Base-by-base conservation (phyloP, 2,113 vertebrate genomes). In the Vicugna pacos region DNA sequence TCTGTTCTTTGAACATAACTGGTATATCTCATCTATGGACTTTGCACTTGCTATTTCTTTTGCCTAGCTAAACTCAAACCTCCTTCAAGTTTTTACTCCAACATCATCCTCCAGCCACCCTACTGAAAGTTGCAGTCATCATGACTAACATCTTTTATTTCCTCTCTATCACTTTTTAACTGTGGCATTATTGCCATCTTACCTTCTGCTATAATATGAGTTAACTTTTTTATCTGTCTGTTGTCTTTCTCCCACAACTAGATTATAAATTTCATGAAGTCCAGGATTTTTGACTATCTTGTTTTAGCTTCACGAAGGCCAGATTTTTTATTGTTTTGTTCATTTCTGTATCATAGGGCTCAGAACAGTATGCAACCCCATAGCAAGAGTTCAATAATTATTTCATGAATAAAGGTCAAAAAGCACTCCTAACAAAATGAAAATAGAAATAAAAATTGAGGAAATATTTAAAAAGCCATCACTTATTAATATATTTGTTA, bases 361-460 rank as follows among this genome's bases (percentile, higher is more conserved):
- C 19, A 32, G 56, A 93, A 82, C n/a, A n/a, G 11, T 50, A n/a
- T 70, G 52, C 5, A 50, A 32, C 22, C 22, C 52, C 8, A 28
- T 11, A 64, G 32, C 50, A 84, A 91, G 6, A 19, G 24, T 52
- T 72, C 14, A 83, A 32, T 69, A 75, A 75, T 7, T n/a, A 50
- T 30, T 75, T 82, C 16, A 81, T 35, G 62, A 93, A 65, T 35
- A 16, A 83, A 67, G 79, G 15, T 83, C 80, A 81, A 72, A 32
- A 65, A 75, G 9, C 42, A 83, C 16, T 77, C 12, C 46, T 6
- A 70, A 82, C 3, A 86, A 96, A 88, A 83, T 48, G 67, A 83
- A 96, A 76, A 76, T 80, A 95, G 60, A 94, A 91, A 52, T 87
- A 70, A 89, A 92, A 70, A 17, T 32, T 86, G 67, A 52, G 7